Evolutionary conservation across 2,888 invertebrate species (phyloP).

Genomic region (Formica aserva): DNA sequence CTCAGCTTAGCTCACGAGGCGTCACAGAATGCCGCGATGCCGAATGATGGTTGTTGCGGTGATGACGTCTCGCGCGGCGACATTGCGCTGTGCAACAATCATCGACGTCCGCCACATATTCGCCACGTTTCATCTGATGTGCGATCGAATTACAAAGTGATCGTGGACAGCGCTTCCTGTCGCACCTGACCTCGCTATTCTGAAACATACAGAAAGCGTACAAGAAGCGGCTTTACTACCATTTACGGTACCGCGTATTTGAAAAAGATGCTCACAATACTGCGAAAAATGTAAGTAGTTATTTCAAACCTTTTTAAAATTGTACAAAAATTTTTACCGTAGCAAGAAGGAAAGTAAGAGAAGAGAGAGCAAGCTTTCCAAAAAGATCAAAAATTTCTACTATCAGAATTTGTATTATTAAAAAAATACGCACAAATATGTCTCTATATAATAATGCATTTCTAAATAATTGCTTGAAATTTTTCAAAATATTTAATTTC

Average conservation of each 20-base stretch:
- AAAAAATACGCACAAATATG: too few relatives aligned
- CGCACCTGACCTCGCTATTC: conserved; percentile 94
- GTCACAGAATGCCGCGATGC: conserved; percentile 77
- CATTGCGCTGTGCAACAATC: conserved; percentile 88
- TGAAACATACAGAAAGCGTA: conserved; percentile 84
- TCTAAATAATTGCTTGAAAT: too few relatives aligned
- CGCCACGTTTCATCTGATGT: conserved; percentile 84
- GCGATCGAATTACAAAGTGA: conserved; percentile 89
- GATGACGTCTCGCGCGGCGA: conserved; percentile 86
- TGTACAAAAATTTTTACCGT: not conserved
- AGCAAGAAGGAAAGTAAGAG: too few relatives aligned
- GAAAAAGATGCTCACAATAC: not conserved
- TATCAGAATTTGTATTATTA: too few relatives aligned
- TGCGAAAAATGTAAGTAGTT: not conserved
- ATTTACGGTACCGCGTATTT: conserved; percentile 1
- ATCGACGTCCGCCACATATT: conserved; percentile 85
- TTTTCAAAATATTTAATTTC: too few relatives aligned
- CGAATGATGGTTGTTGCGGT: conserved; percentile 86
- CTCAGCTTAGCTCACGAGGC: conserved; percentile 81
- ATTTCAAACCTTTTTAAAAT: not conserved
- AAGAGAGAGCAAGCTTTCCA: too few relatives aligned
- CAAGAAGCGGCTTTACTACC: conserved; percentile 25
- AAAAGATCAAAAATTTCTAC: too few relatives aligned
- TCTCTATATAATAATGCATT: too few relatives aligned
- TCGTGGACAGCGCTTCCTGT: conserved; percentile 92